Conservation (phyloP, 2,797 vertebrate genomes). For the Chaetodon trifasciatus region DNA sequence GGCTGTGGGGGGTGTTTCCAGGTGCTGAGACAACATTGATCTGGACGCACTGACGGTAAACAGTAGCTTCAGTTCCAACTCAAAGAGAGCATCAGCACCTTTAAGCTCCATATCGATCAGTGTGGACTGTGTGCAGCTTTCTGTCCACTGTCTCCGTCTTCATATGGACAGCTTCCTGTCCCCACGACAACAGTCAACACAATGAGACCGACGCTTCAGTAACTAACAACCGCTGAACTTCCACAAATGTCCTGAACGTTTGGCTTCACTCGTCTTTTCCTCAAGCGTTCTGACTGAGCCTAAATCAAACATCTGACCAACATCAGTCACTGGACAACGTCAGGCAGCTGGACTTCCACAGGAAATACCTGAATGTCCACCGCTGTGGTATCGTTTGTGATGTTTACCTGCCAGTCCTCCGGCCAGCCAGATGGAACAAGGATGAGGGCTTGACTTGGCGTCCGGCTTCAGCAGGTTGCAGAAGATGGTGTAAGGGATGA, state of each 20-base stretch:
- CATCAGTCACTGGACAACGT: not conserved
- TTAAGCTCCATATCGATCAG: not conserved
- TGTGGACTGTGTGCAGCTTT: not conserved
- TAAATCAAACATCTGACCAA: not conserved
- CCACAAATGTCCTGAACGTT: not conserved
- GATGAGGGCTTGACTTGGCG: conserved; percentile 76
- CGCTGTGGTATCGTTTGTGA: not conserved
- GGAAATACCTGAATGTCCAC: not conserved
- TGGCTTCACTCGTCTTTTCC: not conserved
- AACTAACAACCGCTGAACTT: not conserved
- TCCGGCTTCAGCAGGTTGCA: conserved; percentile 89
- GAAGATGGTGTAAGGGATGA: conserved; percentile 92
- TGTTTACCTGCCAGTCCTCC: conserved; percentile 94
- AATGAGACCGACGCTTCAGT: not conserved
- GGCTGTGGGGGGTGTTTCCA: not conserved
- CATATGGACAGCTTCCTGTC: no score
- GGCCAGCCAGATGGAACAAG: conserved; percentile 90
- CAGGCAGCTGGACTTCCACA: not conserved
- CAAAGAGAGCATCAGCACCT: not conserved
- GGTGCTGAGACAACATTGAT: not conserved
- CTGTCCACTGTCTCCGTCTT: not conserved
- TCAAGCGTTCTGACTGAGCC: not conserved
- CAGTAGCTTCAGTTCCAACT: not conserved
- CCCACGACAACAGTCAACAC: not conserved
- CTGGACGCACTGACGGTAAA: no score